Evolutionary conservation across 2,113 vertebrate genomes (phyloP), one percentile per base, ranked within the genome.

Genomic region (Corythornis madagascariensis): DNA sequence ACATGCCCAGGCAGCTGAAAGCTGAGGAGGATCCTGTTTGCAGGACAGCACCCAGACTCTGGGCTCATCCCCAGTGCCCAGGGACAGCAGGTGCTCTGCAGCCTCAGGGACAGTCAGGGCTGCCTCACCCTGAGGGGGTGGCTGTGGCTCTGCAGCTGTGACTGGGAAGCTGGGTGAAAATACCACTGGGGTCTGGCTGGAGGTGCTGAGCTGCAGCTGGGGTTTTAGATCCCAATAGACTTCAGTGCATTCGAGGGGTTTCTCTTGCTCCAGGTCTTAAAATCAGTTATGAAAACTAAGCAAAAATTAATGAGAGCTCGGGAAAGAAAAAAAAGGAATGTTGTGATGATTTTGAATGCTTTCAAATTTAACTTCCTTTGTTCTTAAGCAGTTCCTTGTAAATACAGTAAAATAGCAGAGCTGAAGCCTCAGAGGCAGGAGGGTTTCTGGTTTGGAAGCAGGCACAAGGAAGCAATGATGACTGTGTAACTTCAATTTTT

Each of bases 31-130:
- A 24, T 48, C 48, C 20, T 48, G 11, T 48, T 48, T 24, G 21
- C 48, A 48, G 48, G 48, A 48, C 21, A 48, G 13, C 21, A 11
- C 48, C 48, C 21, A 48, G 48, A 25, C 18, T 24, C 78, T 15
- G 47, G 67, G 11, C 56, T 61, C 12, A 1, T 31, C 52, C 47
- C 8, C 28, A 3, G 47, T 42, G 53, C 18, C 25, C 0, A 0
- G 25, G 85, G 25, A 7, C 50, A 69, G 43, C 1, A 0, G 73
- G 50, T 65, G 55, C 60, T 18, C 48, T 64, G 60, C 4, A 3
- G 56, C 20, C 53, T 16, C 40, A n/a, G 63, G 73, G 61, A 45
- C 45, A 31, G 1, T 1, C 3, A 1, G 19, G 22, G 60, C 19
- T 55, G 47, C 47, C 66, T 63, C 10, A 29, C 35, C 71, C 65